Evolutionary conservation across 2,888 invertebrate species (phyloP).

Genomic region (Tetropium fuscum): DNA sequence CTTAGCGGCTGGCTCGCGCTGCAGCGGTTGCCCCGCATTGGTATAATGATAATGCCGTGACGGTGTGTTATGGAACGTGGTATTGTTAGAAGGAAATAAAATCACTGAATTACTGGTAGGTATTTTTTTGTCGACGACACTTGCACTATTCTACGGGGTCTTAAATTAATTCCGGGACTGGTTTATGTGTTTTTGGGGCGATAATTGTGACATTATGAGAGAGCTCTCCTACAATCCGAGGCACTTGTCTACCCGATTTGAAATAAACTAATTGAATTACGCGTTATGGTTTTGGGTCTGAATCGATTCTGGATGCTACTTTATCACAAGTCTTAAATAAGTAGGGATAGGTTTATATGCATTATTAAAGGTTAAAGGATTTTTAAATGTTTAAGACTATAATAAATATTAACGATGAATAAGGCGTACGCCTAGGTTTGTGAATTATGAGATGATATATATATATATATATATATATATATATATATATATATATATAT

Average conservation of each 20-base stretch:
- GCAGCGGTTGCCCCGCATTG: background rate
- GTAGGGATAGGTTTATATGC: too few relatives aligned
- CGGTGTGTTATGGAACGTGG: slow-evolving; percentile 2
- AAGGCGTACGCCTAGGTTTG: too few relatives aligned
- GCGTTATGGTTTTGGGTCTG: background rate
- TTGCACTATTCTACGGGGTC: slow-evolving; percentile 1
- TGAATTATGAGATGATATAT: too few relatives aligned
- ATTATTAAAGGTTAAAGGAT: too few relatives aligned
- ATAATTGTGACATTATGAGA: slow-evolving; percentile 24
- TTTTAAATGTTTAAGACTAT: too few relatives aligned
- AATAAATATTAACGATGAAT: too few relatives aligned
- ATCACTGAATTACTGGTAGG: slow-evolving; percentile 18
- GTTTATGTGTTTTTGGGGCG: slow-evolving; percentile 15
- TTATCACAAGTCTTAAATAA: slow-evolving; percentile 1
- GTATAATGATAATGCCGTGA: background rate
- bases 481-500: too few relatives aligned
- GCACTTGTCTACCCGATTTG: background rate
- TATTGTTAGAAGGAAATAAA: slow-evolving; percentile 20
- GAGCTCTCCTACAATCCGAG: background rate
- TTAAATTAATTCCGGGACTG: slow-evolving; percentile 19
- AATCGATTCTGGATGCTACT: background rate
- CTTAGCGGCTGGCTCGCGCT: slow-evolving; percentile 10
- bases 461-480: too few relatives aligned
- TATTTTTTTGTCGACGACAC: background rate
- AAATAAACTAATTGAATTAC: slow-evolving; percentile 15